Conservation (phyloP, 2,797 vertebrate genomes). For the Brotula barbata region DNA sequence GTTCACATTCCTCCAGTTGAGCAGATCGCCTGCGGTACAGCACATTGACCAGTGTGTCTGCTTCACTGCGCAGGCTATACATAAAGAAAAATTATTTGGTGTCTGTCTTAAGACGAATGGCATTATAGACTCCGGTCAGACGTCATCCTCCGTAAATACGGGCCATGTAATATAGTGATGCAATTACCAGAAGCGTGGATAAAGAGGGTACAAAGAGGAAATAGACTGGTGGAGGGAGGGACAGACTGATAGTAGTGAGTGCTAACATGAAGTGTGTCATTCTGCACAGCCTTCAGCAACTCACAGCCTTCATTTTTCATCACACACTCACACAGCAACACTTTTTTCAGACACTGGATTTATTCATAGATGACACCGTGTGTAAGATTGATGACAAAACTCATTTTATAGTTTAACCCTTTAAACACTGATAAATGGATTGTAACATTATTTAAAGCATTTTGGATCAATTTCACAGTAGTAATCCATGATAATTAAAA, state of each 20-base stretch:
- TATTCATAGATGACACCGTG: conserved; percentile 48
- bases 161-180: conserved; percentile 39
- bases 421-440: no score
- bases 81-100: conserved; percentile 16
- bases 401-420: conserved; percentile 6
- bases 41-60: neutral
- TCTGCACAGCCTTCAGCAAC: conserved; percentile 22
- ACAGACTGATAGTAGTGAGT: neutral
- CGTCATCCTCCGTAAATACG: conserved; percentile 37
- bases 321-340: conserved; percentile 1
- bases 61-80: neutral
- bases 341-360: neutral
- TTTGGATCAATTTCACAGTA: no score
- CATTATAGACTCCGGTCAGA: conserved; percentile 1
- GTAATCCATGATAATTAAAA: no score
- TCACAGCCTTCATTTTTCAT: conserved; percentile 26
- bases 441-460: no score
- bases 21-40: conserved; percentile 5
- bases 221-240: conserved; percentile 8
- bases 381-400: conserved; percentile 22
- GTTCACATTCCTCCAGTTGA: conserved; percentile 19
- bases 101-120: conserved; percentile 31
- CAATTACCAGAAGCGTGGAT: conserved; percentile 40
- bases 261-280: conserved; percentile 42
- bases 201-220: conserved; percentile 31